Base-by-base conservation (phyloP, 2,113 vertebrate species). In the Clupea harengus region DNA sequence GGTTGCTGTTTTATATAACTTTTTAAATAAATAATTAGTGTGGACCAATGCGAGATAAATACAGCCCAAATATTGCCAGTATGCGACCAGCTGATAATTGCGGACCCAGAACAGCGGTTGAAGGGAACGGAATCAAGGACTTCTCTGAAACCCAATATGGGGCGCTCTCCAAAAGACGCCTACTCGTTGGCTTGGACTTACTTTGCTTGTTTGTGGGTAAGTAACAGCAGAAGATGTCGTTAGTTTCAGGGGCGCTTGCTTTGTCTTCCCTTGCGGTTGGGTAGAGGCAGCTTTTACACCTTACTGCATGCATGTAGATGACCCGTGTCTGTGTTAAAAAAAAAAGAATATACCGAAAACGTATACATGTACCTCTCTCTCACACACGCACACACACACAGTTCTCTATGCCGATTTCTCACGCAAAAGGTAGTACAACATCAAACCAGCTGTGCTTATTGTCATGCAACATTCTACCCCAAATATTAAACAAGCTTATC, bases 171-270 rank as follows among this genome's bases (percentile, higher is more conserved):
- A 67, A 67, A 67, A 1, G 64, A 28, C n/a, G 64, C n/a, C 25
- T 67, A 9, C 64, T 67, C n/a, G 64, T 67, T 28, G 64, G n/a
- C 64, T 67, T 67, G 64, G 64, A 67, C n/a, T 67, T 67, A 28
- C 25, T 67, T 67, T 67, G 64, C 64, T 67, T 67, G n/a, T 67
- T 67, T 67, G 64, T 67, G 11, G 64, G 64, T 67, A 67, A 67
- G 64, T 67, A 28, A 67, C n/a, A 67, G n/a, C 9, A 28, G 22
- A 17, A 15, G 0, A 3, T 57, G 52, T 57, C 9, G 9, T 22
- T 22, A 25, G 22, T 9, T 60, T 60, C 4, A 54, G 52, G 22
- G 18, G 20, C 6, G 54, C 54, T 60, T 3, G 4, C 20, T 39
- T 39, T 60, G 54, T 22, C 18, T 1, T 2, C 4, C 52, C 52